Percentiles rank a stretch among this genome's conserved stretches.
Conservation (phyloP, 2,888 invertebrate species). For the Galerucella calmariensis region DNA sequence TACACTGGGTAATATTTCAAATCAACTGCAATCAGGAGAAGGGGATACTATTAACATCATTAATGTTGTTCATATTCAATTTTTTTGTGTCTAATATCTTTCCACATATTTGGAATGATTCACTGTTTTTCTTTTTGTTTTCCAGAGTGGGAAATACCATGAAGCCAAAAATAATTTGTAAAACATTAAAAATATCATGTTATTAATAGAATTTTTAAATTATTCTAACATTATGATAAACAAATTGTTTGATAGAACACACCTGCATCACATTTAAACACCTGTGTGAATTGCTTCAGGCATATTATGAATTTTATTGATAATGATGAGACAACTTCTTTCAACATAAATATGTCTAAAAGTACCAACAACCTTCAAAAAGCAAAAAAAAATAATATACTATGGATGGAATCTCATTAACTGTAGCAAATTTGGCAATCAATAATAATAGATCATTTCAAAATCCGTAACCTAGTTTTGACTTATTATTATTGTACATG, state of each 20-base stretch:
- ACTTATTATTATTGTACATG: neutral
- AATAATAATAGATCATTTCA: neutral
- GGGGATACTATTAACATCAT: too few relatives aligned
- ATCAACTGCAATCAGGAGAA: neutral
- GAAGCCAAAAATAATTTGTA: neutral
- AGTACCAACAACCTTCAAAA: neutral
- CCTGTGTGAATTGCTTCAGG: slow-evolving; percentile 7
- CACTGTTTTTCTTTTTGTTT: neutral
- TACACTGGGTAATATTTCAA: neutral
- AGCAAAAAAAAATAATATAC: neutral
- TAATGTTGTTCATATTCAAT: too few relatives aligned
- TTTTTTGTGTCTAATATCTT: too few relatives aligned
- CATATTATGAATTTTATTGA: neutral
- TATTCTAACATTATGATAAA: neutral
- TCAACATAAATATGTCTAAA: neutral
- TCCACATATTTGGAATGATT: too few relatives aligned
- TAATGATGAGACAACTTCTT: neutral
- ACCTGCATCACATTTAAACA: slow-evolving; percentile 10
- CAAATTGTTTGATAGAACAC: neutral
- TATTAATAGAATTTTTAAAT: neutral
- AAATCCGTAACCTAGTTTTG: neutral
- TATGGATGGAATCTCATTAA: neutral
- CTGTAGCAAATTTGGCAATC: slow-evolving; percentile 1
- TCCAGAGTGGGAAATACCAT: neutral
- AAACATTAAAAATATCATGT: too few relatives aligned